Conservation (phyloP, 2,888 invertebrate species). For the Asteroscopus sphinx region DNA sequence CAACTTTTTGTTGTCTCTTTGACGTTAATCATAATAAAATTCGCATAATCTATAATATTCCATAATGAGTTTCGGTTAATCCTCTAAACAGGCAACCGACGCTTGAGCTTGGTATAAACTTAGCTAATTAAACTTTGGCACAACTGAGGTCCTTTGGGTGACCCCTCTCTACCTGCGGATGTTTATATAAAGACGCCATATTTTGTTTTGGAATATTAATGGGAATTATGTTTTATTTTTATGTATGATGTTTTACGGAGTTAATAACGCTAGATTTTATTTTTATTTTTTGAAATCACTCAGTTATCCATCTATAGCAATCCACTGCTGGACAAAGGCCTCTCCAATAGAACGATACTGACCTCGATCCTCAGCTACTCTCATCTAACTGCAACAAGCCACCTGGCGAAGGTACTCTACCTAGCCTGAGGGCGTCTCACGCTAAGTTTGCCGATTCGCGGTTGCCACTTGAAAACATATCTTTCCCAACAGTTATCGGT, state of each 20-base stretch:
- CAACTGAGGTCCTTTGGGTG: constrained; percentile 56
- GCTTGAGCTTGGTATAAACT: constrained; percentile 62
- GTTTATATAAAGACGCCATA: constrained; percentile 32
- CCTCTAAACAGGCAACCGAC: constrained; percentile 50
- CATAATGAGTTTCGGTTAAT: constrained; percentile 56
- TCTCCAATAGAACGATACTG: no score
- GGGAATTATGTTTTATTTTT: constrained; percentile 25
- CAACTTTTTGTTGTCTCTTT: background rate
- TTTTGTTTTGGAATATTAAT: constrained; percentile 32
- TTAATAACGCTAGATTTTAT: no score
- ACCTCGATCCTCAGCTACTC: no score
- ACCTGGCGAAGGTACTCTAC: no score
- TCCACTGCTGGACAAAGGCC: no score
- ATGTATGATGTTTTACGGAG: background rate
- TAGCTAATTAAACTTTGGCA: constrained; percentile 71
- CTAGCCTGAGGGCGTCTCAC: no score
- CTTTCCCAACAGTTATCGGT: no score
- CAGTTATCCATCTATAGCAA: no score
- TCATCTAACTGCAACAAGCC: no score
- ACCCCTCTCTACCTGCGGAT: constrained; percentile 25
- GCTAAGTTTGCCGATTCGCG: no score
- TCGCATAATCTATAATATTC: constrained; percentile 35
- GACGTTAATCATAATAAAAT: constrained; percentile 20
- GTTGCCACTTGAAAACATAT: no score
- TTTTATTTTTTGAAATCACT: no score